Conservation (phyloP, 1,140 invertebrate genomes). For the Bombus fervidus region DNA sequence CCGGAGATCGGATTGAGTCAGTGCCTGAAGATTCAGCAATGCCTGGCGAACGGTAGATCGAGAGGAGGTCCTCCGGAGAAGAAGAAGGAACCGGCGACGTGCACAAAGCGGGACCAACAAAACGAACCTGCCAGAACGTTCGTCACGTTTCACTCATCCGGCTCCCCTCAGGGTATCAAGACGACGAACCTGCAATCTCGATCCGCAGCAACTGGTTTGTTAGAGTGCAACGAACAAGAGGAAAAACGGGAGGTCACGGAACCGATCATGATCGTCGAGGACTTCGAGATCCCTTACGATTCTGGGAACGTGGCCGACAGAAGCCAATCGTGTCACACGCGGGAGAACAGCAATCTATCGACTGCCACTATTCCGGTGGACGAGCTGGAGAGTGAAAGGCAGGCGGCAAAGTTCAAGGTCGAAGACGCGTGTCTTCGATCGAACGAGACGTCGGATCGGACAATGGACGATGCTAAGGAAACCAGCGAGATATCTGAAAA, state of each 20-base stretch:
- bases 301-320: constrained; percentile 7
- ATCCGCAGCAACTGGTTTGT: constrained; percentile 6
- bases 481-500: not conserved
- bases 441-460: not conserved
- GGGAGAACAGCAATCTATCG: constrained; percentile 60
- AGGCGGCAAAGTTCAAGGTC: constrained; percentile 32
- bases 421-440: constrained; percentile 8
- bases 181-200: constrained; percentile 1
- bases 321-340: constrained; percentile 44
- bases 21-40: constrained; percentile 65
- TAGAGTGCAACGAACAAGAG: constrained; percentile 6
- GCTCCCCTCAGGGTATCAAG: not conserved
- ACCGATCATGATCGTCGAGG: constrained; percentile 44
- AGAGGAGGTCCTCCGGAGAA: constrained; percentile 21
- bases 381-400: constrained; percentile 53
- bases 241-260: constrained; percentile 6
- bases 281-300: constrained; percentile 23
- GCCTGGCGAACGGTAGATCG: constrained; percentile 55
- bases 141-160: constrained; percentile 44
- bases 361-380: constrained; percentile 57
- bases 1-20: constrained; percentile 63
- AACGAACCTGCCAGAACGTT: constrained; percentile 50
- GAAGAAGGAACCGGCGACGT: not conserved
- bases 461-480: not conserved
- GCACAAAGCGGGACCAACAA: constrained; percentile 38